Base-by-base conservation (phyloP, 2,888 invertebrate genomes). In the Cenopis cana region DNA sequence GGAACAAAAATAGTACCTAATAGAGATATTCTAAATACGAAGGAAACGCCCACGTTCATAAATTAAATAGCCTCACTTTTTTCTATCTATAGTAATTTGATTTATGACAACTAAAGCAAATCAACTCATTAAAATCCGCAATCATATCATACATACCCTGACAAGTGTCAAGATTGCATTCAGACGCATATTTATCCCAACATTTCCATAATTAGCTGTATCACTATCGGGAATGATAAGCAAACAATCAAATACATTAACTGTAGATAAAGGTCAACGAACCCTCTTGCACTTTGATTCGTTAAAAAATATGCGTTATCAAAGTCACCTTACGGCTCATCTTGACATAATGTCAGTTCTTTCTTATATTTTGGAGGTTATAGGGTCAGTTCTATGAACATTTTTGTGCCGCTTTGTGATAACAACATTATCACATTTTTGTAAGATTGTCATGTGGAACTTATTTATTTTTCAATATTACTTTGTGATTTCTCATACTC, bases 191-290 rank as follows among this genome's bases (percentile, higher is more conserved):
- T 57, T 67, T 56, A 56, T 68, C 52, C 60, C 68, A 73, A 46
- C 74, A 75, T 67, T 68, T 64, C 73, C 70, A 75, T 74, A 74
- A 74, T 70, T 74, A 73, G 57, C 50, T 73, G 65, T 72, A 68
- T 64, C 60, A 70, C 52, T 89, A 90, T 89, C 89, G 20, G 74
- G 77, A 74, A 71, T 80, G 89, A 92, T 93, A 92, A 88, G 83
- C 79, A 87, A 86, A 91, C 89, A 92, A 92, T 93, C 91, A 88
- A 83, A 91, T 85, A 90, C 87, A 90, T 90, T 89, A 88, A 86
- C 81, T 75, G 55, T 36, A 78, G 92, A 93, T 92, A 91, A 84
- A 76, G 91, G 87, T 85, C 89, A 89, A 86, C 86, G 91, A 93
- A 89, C 92, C 81, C 86, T 60, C 18, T 29, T 81, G 83, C 80